Base-by-base conservation (phyloP, 2,888 invertebrate species). In the Therioaphis trifolii region DNA sequence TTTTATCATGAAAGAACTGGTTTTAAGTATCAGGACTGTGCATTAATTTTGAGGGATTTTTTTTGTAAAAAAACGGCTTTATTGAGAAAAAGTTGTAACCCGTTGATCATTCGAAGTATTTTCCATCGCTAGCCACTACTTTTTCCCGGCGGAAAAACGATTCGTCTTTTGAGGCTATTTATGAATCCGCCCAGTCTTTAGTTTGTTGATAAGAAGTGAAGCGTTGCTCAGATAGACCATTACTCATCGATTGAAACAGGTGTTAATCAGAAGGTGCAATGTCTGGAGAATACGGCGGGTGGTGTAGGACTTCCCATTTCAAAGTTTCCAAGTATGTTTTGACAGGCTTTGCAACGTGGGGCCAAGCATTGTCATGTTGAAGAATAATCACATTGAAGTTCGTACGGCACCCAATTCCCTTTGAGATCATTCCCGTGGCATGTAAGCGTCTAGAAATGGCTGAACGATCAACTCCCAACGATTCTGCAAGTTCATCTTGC, bases 291-390 rank as follows among this genome's bases (percentile, higher is more conserved):
- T 86, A 87, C 61, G 63, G 86, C 85, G 84, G 85, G 84, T 84
- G 85, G 52, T 85, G 84, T 86, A 86, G 71, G 78, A 85, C 84
- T 84, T 86, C 86, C 86, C 86, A 86, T 78, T 85, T 85, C n/a
- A 87, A 61, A 11, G 76, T 85, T 85, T n/a, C n/a, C n/a, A n/a
- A n/a, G n/a, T n/a, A n/a, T n/a, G n/a, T n/a, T n/a, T n/a, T n/a
- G n/a, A n/a, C n/a, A n/a, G n/a, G n/a, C n/a, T n/a, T 15, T 7
- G 27, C 27, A 49, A 49, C 27, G 12, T 71, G 49, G 12, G 46
- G 27, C 14, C 14, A 24, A 46, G 43, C 43, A 1, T 69, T 69
- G 58, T 58, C 58, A 58, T 24, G 21, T 2, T 5, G 18, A 7
- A 69, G 18, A 15, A 69, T 27, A 0, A 69, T n/a, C n/a, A n/a